Percentiles rank a stretch among this genome's conserved stretches.
Conservation (phyloP, 2,113 vertebrate genomes). For the Mormyrus iriodes region DNA sequence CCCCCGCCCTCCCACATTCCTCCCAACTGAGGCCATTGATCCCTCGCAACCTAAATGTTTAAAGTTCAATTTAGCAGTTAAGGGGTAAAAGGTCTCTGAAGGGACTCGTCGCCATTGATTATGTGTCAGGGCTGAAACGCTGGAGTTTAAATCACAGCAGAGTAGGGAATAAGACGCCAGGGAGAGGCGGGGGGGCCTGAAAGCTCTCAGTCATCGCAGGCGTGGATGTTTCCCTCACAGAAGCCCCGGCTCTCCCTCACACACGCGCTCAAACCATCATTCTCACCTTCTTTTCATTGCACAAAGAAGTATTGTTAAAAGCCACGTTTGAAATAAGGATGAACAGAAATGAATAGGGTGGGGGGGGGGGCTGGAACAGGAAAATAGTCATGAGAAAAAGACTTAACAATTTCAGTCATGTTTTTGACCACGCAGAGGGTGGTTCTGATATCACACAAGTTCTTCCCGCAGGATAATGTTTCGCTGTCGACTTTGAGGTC, state of each 20-base stretch:
- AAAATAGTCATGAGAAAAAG: not conserved
- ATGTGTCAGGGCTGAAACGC: conserved; percentile 71
- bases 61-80: conserved; percentile 84
- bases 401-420: not conserved
- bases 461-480: not conserved
- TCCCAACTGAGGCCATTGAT: conserved; percentile 72
- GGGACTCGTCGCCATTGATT: conserved; percentile 77
- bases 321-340: not conserved
- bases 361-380: not conserved
- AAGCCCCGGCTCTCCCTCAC: not conserved
- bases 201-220: conserved; percentile 22
- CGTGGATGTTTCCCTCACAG: not conserved
- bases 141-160: conserved; percentile 63
- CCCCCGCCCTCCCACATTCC: conserved; percentile 40
- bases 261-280: not conserved
- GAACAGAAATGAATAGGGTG: not conserved
- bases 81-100: conserved; percentile 76
- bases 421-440: not conserved
- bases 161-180: conserved; percentile 43
- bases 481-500: not conserved
- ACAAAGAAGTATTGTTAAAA: not conserved
- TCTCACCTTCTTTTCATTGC: not conserved
- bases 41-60: conserved; percentile 68
- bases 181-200: not conserved
- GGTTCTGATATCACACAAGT: not conserved